A percentile compares a stretch with the other conserved stretches of the same genome.
Conservation (phyloP, 2,797 vertebrate species). For the Serranus cabrilla region DNA sequence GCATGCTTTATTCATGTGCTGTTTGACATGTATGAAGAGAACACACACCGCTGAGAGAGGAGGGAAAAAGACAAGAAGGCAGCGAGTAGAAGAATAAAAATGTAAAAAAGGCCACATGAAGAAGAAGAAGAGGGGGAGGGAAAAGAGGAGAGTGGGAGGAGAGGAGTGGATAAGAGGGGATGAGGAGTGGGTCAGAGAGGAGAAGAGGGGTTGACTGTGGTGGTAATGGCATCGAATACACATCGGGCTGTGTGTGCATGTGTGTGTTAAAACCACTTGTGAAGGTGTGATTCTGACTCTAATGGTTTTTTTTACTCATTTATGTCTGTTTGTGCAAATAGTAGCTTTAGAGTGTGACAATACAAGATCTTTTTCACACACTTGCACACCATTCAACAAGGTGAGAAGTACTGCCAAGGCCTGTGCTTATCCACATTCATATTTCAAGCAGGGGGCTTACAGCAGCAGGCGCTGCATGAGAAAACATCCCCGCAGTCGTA, state of each 20-base stretch:
- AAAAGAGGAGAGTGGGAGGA: slow-evolving; percentile 34
- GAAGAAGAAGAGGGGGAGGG: slow-evolving; percentile 22
- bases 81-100: slow-evolving; percentile 32
- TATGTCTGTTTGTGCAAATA: slow-evolving; percentile 47
- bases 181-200: slow-evolving; percentile 42
- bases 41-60: not conserved
- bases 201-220: slow-evolving; percentile 26
- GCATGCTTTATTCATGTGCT: slow-evolving; percentile 65
- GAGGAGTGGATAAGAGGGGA: slow-evolving; percentile 41
- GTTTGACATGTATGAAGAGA: slow-evolving; percentile 54
- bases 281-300: slow-evolving; percentile 39
- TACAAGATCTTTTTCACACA: slow-evolving; percentile 33
- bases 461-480: not conserved
- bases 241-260: slow-evolving; percentile 2
- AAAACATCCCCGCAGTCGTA: not conserved
- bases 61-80: not conserved
- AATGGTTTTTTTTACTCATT: slow-evolving; percentile 17
- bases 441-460: slow-evolving; percentile 19
- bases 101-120: slow-evolving; percentile 12
- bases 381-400: slow-evolving; percentile 29
- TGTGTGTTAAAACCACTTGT: slow-evolving; percentile 44
- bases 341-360: slow-evolving; percentile 19
- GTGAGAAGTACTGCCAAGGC: slow-evolving; percentile 28
- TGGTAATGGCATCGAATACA: slow-evolving; percentile 17
- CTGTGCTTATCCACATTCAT: slow-evolving; percentile 21